Conservation (phyloP, 92 coral and sea anemone species). For the Actinostola sp. region DNA sequence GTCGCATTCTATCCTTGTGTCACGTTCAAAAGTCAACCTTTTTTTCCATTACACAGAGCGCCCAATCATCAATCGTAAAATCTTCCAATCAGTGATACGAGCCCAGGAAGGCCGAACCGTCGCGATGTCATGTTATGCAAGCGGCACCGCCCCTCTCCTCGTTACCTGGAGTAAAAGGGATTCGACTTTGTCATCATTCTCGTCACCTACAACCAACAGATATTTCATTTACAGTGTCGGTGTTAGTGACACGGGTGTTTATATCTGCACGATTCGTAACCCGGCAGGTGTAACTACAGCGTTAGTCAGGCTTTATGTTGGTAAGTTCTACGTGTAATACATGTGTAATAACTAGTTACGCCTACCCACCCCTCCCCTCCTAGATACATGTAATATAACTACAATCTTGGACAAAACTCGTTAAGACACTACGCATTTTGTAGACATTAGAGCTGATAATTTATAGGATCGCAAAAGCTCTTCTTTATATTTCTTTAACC, state of each 20-base stretch:
- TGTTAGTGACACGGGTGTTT: slow-evolving; percentile 68
- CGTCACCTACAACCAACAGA: neutral
- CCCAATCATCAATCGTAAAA: slow-evolving; percentile 49
- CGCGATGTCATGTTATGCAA: slow-evolving; percentile 39
- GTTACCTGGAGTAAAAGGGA: slow-evolving; percentile 66
- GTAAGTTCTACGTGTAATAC: slow-evolving; percentile 60
- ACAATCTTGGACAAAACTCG: too few species aligned
- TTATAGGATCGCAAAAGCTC: too few species aligned
- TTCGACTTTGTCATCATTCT: neutral
- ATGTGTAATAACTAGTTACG: too few species aligned
- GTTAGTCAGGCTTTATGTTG: slow-evolving; percentile 44
- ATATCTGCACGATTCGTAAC: slow-evolving; percentile 68
- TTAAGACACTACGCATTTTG: too few species aligned
- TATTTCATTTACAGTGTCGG: slow-evolving; percentile 17
- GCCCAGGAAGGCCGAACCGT: slow-evolving; percentile 57
- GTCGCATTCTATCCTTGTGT: too few species aligned
- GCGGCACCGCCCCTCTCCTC: slow-evolving; percentile 66
- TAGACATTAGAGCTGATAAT: too few species aligned
- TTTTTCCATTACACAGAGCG: too few species aligned
- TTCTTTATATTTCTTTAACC: too few species aligned
- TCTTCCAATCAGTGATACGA: slow-evolving; percentile 28
- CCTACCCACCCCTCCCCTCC: too few species aligned
- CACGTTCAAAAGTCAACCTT: too few species aligned
- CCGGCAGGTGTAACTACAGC: slow-evolving; percentile 76
- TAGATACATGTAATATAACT: too few species aligned